Conservation (phyloP, 1,140 invertebrate species). For the Penaeus chinensis region DNA sequence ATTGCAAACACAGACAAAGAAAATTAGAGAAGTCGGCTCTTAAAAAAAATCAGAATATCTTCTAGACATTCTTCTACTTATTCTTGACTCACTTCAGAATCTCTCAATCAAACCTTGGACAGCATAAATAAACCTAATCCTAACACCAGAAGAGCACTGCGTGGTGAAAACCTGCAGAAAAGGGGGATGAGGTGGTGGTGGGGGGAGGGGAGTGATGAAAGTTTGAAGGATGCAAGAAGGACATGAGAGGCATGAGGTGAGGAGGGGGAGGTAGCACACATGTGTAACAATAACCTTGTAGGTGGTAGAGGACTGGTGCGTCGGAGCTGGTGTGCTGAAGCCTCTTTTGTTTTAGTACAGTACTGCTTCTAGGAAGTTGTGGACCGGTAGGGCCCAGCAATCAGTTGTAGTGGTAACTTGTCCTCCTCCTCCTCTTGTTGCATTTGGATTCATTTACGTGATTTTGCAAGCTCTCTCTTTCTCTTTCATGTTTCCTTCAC, state of each 20-base stretch:
- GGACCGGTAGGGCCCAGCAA: no score
- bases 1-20: not conserved
- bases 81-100: constrained; percentile 1
- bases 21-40: not conserved
- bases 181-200: constrained; percentile 19
- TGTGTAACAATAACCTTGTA: constrained; percentile 28
- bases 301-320: constrained; percentile 9
- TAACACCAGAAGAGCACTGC: constrained; percentile 54
- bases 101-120: not conserved
- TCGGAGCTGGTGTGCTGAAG: not conserved
- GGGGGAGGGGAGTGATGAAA: constrained; percentile 7
- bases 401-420: no score
- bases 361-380: not conserved
- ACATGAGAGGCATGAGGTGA: constrained; percentile 21
- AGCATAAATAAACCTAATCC: not conserved
- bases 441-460: no score
- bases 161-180: constrained; percentile 40
- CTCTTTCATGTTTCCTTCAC: constrained; percentile 6
- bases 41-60: constrained; percentile 30
- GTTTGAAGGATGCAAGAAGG: constrained; percentile 27
- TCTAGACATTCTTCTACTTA: not conserved
- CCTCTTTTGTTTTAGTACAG: constrained; percentile 22
- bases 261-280: constrained; percentile 14
- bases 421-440: no score
- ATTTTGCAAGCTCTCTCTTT: not conserved